Conservation (phyloP, 2,888 invertebrate genomes). For the Elaeidobius kamerunicus region DNA sequence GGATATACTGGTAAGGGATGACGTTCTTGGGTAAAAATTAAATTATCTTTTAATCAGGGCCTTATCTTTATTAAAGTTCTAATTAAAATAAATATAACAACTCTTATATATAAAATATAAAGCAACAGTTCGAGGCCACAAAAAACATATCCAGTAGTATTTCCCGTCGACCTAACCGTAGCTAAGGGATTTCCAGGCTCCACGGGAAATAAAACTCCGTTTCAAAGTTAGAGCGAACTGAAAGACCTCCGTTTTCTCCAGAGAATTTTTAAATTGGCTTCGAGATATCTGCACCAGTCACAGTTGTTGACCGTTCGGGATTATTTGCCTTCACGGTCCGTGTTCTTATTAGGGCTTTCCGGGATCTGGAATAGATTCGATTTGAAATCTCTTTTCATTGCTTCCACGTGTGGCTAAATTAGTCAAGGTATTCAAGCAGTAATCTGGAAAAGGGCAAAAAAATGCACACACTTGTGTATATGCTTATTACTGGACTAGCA, state of each 20-base stretch:
- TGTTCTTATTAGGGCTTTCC: conserved; percentile 17
- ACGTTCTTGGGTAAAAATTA: no score
- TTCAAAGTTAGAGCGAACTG: conserved; percentile 16
- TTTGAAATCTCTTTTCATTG: conserved; percentile 7
- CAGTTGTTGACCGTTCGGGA: conserved; percentile 26
- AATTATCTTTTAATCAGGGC: no score
- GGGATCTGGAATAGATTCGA: conserved; percentile 13
- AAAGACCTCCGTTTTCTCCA: conserved; percentile 9
- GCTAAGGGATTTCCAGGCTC: conserved; percentile 8
- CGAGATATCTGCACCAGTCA: conserved; percentile 24
- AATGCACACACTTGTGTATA: no score
- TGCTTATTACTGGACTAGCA: no score
- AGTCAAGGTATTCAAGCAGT: no score
- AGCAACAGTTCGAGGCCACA: not conserved
- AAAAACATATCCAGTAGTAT: conserved; percentile 3
- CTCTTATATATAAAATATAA: not conserved
- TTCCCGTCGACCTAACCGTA: conserved; percentile 6
- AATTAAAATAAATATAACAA: not conserved
- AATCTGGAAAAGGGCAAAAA: no score
- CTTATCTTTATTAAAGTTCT: no score
- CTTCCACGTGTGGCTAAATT: not conserved
- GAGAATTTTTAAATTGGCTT: conserved; percentile 29
- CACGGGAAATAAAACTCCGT: conserved; percentile 15
- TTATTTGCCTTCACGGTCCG: conserved; percentile 23
- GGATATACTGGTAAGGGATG: no score